Evolutionary conservation across 2,888 invertebrate genomes (phyloP).

Genomic region (Idaea aversata): DNA sequence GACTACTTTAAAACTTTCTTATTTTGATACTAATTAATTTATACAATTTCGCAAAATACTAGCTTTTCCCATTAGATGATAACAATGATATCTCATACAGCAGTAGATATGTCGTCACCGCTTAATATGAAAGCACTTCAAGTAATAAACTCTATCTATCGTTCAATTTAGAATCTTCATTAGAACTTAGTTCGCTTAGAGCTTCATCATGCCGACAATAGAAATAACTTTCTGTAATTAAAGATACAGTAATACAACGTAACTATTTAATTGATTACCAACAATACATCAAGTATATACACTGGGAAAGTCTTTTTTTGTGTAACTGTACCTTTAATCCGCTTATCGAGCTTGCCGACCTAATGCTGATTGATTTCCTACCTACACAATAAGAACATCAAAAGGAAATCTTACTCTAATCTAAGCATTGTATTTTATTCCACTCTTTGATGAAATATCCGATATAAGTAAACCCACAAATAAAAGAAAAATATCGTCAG

Average conservation of each 20-base stretch:
- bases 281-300: too few species aligned
- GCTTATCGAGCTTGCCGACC: not conserved
- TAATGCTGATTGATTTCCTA: not conserved
- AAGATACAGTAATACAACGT: too few species aligned
- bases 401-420: not conserved
- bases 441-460: not conserved
- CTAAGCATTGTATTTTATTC: not conserved
- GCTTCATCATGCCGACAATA: not conserved
- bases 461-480: not conserved
- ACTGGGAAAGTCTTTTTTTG: too few species aligned
- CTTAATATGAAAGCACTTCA: not conserved
- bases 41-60: too few species aligned
- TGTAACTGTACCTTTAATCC: not conserved
- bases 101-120: not conserved
- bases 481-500: not conserved
- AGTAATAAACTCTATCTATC: not conserved
- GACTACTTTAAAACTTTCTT: not conserved
- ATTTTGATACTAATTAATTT: too few species aligned
- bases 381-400: not conserved
- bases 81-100: too few species aligned
- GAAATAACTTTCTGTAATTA: not conserved
- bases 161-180: not conserved
- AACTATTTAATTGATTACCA: not conserved
- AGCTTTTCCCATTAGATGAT: too few species aligned
- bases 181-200: not conserved